Conservation (phyloP, 1,140 invertebrate genomes). For the Drosophila pseudoananassae region DNA sequence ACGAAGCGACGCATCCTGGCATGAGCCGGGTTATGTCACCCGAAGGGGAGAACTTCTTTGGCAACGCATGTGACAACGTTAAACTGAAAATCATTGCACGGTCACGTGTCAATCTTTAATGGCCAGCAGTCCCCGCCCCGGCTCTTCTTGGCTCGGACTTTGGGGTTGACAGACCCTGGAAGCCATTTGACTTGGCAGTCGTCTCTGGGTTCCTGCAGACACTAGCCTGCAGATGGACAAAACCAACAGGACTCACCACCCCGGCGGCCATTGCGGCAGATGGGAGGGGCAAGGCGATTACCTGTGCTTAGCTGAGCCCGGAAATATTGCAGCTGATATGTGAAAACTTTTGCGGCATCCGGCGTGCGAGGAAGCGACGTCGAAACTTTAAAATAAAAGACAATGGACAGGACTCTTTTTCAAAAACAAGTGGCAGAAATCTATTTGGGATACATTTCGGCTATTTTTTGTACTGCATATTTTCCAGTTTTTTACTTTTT, state of each 20-base stretch:
- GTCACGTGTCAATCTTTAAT: slow-evolving; percentile 83
- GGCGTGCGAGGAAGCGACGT: not conserved
- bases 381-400: slow-evolving; percentile 4
- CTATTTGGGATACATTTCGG: not conserved
- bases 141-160: slow-evolving; percentile 6
- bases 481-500: not conserved
- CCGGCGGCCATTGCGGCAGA: not conserved
- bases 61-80: slow-evolving; percentile 72
- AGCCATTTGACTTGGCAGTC: slow-evolving; percentile 60
- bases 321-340: slow-evolving; percentile 32
- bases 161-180: slow-evolving; percentile 53
- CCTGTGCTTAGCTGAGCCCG: slow-evolving; percentile 22
- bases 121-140: slow-evolving; percentile 11
- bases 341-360: slow-evolving; percentile 29
- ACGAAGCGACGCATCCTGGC: slow-evolving; percentile 18
- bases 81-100: slow-evolving; percentile 83
- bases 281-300: slow-evolving; percentile 20
- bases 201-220: slow-evolving; percentile 35
- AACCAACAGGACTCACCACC: slow-evolving; percentile 29
- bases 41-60: slow-evolving; percentile 10
- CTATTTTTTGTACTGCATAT: not conserved
- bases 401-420: not conserved
- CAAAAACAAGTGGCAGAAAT: not conserved
- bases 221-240: slow-evolving; percentile 48
- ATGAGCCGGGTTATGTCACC: slow-evolving; percentile 43